phyloP scores from a whole-genome alignment of 2,888 invertebrate species.

The Campoplex nolae region DNA sequence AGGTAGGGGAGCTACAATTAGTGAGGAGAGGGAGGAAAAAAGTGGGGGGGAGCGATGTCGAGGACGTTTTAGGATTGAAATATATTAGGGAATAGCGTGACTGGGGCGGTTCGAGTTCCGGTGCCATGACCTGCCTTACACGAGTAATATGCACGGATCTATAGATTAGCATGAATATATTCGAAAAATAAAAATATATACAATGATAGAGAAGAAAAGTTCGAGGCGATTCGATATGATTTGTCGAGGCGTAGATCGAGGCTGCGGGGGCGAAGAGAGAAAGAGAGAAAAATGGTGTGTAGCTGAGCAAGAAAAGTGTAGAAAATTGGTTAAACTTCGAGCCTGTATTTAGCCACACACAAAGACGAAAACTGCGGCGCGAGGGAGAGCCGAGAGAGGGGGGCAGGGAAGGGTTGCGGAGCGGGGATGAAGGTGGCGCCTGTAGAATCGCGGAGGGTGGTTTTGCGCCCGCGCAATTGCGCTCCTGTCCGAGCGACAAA shows the following conservation, averaged over 20 bases:
- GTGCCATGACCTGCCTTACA: constrained; percentile 63
- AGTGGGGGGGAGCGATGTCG: constrained; percentile 6
- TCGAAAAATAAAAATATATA: neutral
- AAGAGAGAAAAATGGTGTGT: too few relatives aligned
- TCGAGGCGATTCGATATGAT: constrained; percentile 49
- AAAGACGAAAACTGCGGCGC: neutral
- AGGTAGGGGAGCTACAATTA: neutral
- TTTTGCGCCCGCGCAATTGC: constrained; percentile 65
- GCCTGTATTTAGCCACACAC: neutral
- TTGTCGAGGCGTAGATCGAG: constrained; percentile 14
- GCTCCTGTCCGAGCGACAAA: constrained; percentile 36
- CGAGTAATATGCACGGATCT: neutral
- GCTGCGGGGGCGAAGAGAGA: neutral
- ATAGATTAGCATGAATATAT: neutral
- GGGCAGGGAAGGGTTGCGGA: neutral
- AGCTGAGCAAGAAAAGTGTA: neutral
- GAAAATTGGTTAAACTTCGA: neutral
- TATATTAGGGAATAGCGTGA: constrained; percentile 31
- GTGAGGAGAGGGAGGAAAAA: neutral
- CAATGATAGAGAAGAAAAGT: neutral
- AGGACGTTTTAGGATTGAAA: constrained; percentile 17
- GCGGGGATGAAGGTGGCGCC: constrained; percentile 55
- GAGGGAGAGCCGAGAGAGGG: neutral
- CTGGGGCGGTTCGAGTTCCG: constrained; percentile 23
- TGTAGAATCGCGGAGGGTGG: constrained; percentile 51